A percentile compares a stretch with the other conserved stretches of the same genome.
These are phyloP conservation scores for Pachypanchax playfairii DNA, from an alignment of 2,113 vertebrate species.

Conservation along the genomic window DNA sequence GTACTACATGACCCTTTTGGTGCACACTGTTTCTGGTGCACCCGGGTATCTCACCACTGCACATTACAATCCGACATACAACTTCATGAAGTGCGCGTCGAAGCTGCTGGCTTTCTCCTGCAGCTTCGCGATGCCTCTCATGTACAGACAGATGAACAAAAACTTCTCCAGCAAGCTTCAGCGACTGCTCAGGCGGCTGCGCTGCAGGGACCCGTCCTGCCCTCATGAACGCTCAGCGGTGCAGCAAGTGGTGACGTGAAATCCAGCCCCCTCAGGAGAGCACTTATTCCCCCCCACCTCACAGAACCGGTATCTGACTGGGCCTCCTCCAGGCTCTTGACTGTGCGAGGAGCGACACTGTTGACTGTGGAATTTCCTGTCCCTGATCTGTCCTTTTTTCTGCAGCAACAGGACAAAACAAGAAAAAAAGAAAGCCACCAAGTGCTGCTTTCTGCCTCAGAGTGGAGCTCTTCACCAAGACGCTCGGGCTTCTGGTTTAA, in stretches of 20 bases:
- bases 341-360: constrained; percentile 54
- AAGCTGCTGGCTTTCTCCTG: constrained; percentile 91
- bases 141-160: constrained; percentile 91
- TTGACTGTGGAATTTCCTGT: constrained; percentile 67
- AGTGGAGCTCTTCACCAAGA: constrained; percentile 48
- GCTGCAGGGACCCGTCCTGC: constrained; percentile 83
- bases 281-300: constrained; percentile 53
- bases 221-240: constrained; percentile 82
- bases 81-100: constrained; percentile 84
- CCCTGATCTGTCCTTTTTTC: constrained; percentile 42
- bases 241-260: constrained; percentile 88
- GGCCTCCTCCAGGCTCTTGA: constrained; percentile 51
- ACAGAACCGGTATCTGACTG: constrained; percentile 52
- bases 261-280: constrained; percentile 12
- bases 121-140: constrained; percentile 90
- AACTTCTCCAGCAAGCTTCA: constrained; percentile 89
- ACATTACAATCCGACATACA: constrained; percentile 74
- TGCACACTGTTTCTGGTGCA: constrained; percentile 81
- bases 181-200: constrained; percentile 85
- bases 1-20: constrained; percentile 88
- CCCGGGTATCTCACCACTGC: constrained; percentile 68
- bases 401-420: constrained; percentile 45
- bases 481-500: constrained; percentile 38
- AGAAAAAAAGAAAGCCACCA: constrained; percentile 52
- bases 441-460: constrained; percentile 65